phyloP scores from a whole-genome alignment of 2,113 vertebrate species.

The Macquaria australasica region DNA sequence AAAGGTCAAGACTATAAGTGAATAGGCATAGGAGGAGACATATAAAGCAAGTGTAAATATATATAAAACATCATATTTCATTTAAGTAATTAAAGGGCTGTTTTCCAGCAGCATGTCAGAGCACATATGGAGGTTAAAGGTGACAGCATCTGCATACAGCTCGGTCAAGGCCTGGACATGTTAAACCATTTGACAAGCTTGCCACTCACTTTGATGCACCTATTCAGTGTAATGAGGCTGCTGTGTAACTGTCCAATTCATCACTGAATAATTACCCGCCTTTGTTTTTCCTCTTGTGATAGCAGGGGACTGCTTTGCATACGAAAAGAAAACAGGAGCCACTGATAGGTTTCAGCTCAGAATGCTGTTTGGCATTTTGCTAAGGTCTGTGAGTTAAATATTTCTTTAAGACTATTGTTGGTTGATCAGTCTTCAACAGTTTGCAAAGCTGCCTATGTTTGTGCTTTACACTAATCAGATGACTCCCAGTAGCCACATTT shows the following conservation, averaged over 20 bases:
- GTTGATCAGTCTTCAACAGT: conserved; percentile 64
- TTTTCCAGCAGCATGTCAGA: conserved; percentile 1
- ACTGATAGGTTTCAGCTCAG: conserved; percentile 53
- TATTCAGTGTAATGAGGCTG: conserved; percentile 9
- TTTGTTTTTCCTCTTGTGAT: conserved; percentile 55
- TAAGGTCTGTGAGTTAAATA: conserved; percentile 58
- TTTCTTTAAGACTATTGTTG: conserved; percentile 59
- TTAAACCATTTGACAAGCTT: conserved; percentile 42
- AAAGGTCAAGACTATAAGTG: neutral
- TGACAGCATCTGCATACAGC: conserved; percentile 29
- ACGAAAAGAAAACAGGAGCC: conserved; percentile 61
- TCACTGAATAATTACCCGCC: conserved; percentile 59
- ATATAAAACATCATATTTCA: neutral
- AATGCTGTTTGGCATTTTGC: conserved; percentile 26
- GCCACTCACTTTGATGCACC: conserved; percentile 11
- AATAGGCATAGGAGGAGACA: neutral
- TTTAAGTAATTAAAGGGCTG: neutral
- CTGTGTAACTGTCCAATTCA: conserved; percentile 63
- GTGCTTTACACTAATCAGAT: conserved; percentile 13
- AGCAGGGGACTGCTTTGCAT: conserved; percentile 57
- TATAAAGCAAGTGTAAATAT: neutral
- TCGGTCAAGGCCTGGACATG: conserved; percentile 57
- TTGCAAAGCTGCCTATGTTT: conserved; percentile 40
- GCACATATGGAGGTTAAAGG: conserved; percentile 40
- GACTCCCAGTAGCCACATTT: neutral